A percentile compares a stretch with the other conserved stretches of the same genome.
These are phyloP conservation scores for Acholoe squamosa DNA, from an alignment of 2,888 invertebrate genomes.

Conservation along the genomic window DNA sequence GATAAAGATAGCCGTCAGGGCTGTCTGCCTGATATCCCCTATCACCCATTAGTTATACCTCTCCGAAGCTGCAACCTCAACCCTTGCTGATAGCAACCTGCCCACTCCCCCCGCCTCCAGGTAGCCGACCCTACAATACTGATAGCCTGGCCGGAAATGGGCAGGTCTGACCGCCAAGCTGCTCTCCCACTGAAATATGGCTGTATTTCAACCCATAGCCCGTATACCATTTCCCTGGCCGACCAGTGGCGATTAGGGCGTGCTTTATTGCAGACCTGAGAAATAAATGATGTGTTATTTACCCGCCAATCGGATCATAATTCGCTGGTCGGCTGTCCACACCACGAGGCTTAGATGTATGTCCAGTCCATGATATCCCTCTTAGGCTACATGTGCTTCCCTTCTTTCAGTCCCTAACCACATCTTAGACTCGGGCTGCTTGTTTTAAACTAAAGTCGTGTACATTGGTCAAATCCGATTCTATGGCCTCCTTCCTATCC, in stretches of 20 bases:
- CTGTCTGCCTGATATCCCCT: background rate
- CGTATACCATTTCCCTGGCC: background rate
- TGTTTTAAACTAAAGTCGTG: no score
- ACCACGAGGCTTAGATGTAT: no score
- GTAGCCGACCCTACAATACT: background rate
- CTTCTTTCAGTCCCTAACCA: no score
- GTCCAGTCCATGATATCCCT: no score
- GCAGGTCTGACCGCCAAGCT: background rate
- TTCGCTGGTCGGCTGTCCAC: background rate
- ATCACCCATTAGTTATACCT: background rate
- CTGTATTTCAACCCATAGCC: conserved; percentile 3
- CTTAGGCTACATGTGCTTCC: no score
- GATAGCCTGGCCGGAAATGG: conserved; percentile 18
- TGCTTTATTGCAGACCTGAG: background rate
- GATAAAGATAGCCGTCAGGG: no score
- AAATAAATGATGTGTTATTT: conserved; percentile 36
- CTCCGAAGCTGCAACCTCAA: background rate
- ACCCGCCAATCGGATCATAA: conserved; percentile 35
- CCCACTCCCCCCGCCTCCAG: background rate
- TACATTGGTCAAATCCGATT: no score
- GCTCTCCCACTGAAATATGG: background rate
- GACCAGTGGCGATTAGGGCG: background rate
- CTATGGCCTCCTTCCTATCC: no score
- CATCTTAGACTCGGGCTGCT: no score
- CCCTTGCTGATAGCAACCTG: background rate